Evolutionary conservation across 2,797 vertebrate genomes (phyloP), one percentile per base, ranked within the genome.

Genomic region (Rhabdomys pumilio): DNA sequence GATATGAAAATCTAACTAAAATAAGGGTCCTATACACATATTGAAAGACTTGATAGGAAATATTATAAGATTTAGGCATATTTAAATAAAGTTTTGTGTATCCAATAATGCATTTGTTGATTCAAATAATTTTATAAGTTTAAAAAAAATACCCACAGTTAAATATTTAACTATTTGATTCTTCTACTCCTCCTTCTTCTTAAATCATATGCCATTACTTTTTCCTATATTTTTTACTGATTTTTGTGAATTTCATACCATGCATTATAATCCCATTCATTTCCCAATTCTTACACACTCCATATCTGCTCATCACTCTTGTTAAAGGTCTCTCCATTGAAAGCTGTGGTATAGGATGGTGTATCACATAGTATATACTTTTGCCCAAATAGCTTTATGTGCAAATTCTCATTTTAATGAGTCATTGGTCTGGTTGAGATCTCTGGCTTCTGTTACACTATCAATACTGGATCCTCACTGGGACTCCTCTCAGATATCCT

Each of bases 41-140:
- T 2, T 7, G 5, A 34, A 93, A 90, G 77, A 67, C 24, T 75
- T 91, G 65, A 79, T 69, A 79, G 4, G 81, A 93, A 87, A 53
- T 3, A 3, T 57, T 90, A 59, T 86, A 63, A 89, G 73, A 50
- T 67, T 89, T 61, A 85, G 41, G 75, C 59, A 81, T 82, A 89
- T 86, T 89, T 91, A 57, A 87, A 19, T 4, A 84, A 72, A 61
- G 7, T 86, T 77, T 79, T 17, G 24, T 26, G 13, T 34, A 75
- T 73, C n/a, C 69, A 94, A 77, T 93, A 81, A 50, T 55, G 10
- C 47, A 94, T 17, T 79, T 59, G n/a, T 14, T 76, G 2, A 73
- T 63, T 91, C 73, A 79, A 14, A 34, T 79, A 26, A 73, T 73
- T 88, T 50, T 79, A 80, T 88, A 73, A 90, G 86, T 89, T 6